Base-by-base conservation (phyloP, 2,113 vertebrate species). In the Fulmarus glacialis region DNA sequence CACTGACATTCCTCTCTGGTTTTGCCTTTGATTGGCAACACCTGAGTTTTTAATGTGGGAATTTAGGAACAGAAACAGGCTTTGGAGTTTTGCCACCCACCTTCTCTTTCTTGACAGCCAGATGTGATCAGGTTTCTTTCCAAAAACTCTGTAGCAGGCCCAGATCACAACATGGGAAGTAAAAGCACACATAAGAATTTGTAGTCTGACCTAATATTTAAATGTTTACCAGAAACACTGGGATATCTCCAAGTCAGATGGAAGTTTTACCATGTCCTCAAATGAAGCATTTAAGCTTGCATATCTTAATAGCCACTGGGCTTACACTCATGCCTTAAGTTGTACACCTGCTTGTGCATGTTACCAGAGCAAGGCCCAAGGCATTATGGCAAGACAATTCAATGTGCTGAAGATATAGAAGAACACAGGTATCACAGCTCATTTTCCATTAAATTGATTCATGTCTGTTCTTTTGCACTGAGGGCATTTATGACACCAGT, bases 391-490 rank as follows among this genome's bases (percentile, higher is more conserved):
- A 32, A 85, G 42, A 43, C 40, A 79, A 60, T 72, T 89, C 45
- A 59, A 70, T 2, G 1, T 30, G 29, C 60, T 82, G 36, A 85
- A 95, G 82, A 62, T 30, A 40, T 1, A 80, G 64, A 38, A 59
- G 23, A 85, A 60, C 17, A 45, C 15, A n/a, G 21, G 24, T 81
- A 81, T 67, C 22, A 42, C 29, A 72, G 36, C 8, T 75, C 42
- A 43, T 85, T 91, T 95, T 91, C 56, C 78, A 79, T 85, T 95
- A 87, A 96, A 82, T 73, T 86, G 55, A 90, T 90, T 94, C 13
- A 64, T 77, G 43, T 43, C 52, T 88, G 36, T 42, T 40, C 70
- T 77, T 75, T 62, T 53, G 32, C 45, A 34, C 38, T 62, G 53
- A 80, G 50, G 50, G 40, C 4, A 4, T 93, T 91, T 68, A 80